Conservation (phyloP, 1,140 invertebrate species). For the Pristionchus pacificus region DNA sequence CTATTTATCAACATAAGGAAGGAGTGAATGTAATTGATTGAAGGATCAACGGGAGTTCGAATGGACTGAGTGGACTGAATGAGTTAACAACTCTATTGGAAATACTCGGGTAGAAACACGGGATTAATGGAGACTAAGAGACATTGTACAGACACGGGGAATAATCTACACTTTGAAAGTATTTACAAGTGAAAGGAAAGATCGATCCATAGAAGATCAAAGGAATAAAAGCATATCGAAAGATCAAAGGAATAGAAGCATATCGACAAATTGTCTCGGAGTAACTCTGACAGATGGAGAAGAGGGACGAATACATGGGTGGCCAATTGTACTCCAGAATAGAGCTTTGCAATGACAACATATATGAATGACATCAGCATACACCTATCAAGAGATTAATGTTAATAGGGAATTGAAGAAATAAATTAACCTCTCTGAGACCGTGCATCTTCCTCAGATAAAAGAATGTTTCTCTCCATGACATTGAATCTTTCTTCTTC, state of each 20-base stretch:
- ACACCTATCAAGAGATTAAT: conserved; percentile 63
- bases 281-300: conserved; percentile 56
- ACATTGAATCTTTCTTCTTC: conserved; percentile 16
- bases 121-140: no score
- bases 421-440: conserved; percentile 67
- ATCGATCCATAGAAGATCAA: no score
- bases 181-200: no score
- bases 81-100: no score
- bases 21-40: no score
- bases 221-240: conserved; percentile 50
- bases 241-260: conserved; percentile 47
- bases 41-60: no score
- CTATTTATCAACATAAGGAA: no score
- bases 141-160: no score
- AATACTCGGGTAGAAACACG: no score
- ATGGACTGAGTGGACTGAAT: no score
- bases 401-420: conserved; percentile 68
- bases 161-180: no score
- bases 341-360: conserved; percentile 90
- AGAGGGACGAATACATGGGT: conserved; percentile 49
- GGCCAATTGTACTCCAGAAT: conserved; percentile 74
- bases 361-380: conserved; percentile 86
- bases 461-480: conserved; percentile 51
- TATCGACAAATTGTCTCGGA: conserved; percentile 55
- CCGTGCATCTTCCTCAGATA: conserved; percentile 43